Evolutionary conservation across 2,888 invertebrate genomes (phyloP), one percentile per base, ranked within the genome.

Genomic region (Pinctada fucata): DNA sequence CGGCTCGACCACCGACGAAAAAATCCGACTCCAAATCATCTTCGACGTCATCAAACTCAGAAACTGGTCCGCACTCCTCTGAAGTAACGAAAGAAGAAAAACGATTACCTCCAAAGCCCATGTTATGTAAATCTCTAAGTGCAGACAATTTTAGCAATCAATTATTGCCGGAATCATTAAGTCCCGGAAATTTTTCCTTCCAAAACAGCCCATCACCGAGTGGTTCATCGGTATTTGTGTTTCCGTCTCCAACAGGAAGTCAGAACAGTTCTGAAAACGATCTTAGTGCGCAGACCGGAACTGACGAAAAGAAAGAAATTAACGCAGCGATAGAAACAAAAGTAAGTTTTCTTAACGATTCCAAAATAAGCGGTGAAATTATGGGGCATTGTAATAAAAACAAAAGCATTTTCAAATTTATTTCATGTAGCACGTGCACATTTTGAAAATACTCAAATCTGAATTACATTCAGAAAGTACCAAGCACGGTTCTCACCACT

Each of bases 121-220:
- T 13, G 8, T 10, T 58, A 58, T 58, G 8, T 10, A 58, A 58
- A 58, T 58, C 58, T 58, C 6, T 6, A 10, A 58, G 58, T 58
- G 58, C 6, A 58, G 13, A 13, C 1, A 58, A 58, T 10, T 58
- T 58, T 6, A 13, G 58, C 13, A 6, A 58, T 13, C 13, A 13
- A 10, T 58, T 58, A 10, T 6, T 10, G 13, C 58, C 6, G 6
- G 58, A 58, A 13, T 6, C 13, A 13, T 13, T 13, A 10, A 58
- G 58, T 13, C 58, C 58, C 58, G 76, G 72, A 31, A 67, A 66
- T 31, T 77, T 77, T 52, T 77, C 72, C 5, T 77, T 77, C 48
- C 71, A 71, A 47, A 72, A 77, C 10, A 77, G 67, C 66, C 76
- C 76, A 5, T 51, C 50, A 5, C 45, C 52, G 16, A 13, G 48